Conservation (phyloP, 2,888 invertebrate genomes). For the Cantharis rufa region DNA sequence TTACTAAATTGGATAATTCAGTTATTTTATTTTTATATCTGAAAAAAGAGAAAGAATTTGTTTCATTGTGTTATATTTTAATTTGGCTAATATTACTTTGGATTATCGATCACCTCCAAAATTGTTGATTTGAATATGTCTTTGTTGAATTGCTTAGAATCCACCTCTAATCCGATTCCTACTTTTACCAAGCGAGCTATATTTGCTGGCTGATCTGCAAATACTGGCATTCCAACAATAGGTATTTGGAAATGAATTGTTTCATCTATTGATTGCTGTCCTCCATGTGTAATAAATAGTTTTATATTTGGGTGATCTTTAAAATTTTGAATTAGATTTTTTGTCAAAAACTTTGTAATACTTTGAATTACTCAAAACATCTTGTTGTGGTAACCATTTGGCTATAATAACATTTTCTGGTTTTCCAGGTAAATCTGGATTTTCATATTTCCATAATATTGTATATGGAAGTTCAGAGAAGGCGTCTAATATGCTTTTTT, state of each 20-base stretch:
- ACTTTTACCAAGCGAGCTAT: slow-evolving; percentile 30
- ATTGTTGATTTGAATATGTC: slow-evolving; percentile 44
- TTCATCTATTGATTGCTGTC: slow-evolving; percentile 56
- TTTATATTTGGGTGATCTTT: slow-evolving; percentile 55
- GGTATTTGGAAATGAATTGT: slow-evolving; percentile 53
- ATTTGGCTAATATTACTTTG: slow-evolving; percentile 14
- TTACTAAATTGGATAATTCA: slow-evolving; percentile 27
- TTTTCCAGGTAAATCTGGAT: slow-evolving; percentile 41
- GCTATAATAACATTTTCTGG: slow-evolving; percentile 51
- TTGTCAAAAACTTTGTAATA: background rate
- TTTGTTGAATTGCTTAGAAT: slow-evolving; percentile 44
- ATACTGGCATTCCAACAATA: slow-evolving; percentile 53
- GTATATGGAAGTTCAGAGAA: slow-evolving; percentile 53
- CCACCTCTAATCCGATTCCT: slow-evolving; percentile 47
- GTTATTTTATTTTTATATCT: slow-evolving; percentile 38
- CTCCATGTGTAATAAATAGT: slow-evolving; percentile 57
- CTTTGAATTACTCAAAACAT: slow-evolving; percentile 45
- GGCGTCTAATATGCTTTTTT: slow-evolving; percentile 45
- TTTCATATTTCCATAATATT: slow-evolving; percentile 56
- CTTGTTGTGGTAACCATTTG: slow-evolving; percentile 55
- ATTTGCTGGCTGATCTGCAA: slow-evolving; percentile 54
- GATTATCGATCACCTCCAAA: slow-evolving; percentile 25
- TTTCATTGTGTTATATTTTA: background rate
- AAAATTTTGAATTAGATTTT: background rate
- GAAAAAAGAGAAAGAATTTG: slow-evolving; percentile 7